Base-by-base conservation (phyloP, 2,888 invertebrate genomes). In the Cantharis lateralis region DNA sequence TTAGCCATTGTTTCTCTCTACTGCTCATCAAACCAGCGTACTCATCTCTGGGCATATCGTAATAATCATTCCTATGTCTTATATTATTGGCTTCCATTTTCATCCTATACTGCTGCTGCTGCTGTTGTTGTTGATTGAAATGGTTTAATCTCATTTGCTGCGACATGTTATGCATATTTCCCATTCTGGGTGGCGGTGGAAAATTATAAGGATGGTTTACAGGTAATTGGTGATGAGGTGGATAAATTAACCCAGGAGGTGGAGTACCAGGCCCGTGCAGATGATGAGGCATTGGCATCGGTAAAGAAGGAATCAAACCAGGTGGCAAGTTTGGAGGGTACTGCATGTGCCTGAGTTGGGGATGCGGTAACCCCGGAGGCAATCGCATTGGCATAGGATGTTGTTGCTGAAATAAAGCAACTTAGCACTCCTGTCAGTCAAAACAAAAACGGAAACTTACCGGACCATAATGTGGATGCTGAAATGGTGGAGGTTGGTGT, bases 1-100 rank as follows among this genome's bases (percentile, higher is more conserved):
- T 93, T 11, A 99, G 90, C 97, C 98, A 98, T 82, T 98, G 97
- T 84, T 98, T 98, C 87, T 99, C 99, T 26, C 96, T 91, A 80
- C 92, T 92, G 13, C 95, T 95, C 99, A 99, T 99, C 11, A 99
- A 90, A 0, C 98, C 98, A 0, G 95, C 94, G 86, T 96, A 98
- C 81, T 95, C 95, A 84, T 97, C 96, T 78, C 89, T 83, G 28
- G 74, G 70, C 48, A 78, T 71, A 20, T 77, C 81, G 62, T 63
- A 78, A 76, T 83, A 68, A 15, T 78, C 85, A 88, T 73, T 89
- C 88, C 75, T 87, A 88, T 70, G 71, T 16, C 76, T 18, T 10
- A 72, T 15, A 32, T 73, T 62, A 15, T 75, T 70, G 3, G 24
- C 20, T n/a, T 77, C 75, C 3, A 48, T 62, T 63, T 79, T 70